phyloP scores from a whole-genome alignment of 2,888 invertebrate species.

The Parnassius orleans region DNA sequence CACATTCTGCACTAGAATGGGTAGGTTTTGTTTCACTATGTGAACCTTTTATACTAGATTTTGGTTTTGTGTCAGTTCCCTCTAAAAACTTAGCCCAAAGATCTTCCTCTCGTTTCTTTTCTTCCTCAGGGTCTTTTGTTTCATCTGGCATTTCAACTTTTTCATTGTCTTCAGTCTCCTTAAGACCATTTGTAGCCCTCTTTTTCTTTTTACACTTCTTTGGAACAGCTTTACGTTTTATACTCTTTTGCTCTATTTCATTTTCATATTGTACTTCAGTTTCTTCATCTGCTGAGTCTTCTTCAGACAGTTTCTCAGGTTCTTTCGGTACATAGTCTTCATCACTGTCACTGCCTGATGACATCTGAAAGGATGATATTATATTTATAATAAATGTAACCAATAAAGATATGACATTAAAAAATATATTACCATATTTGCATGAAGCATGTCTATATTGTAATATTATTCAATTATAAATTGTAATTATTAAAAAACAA shows the following conservation, averaged over 20 bases:
- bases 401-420: background rate
- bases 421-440: background rate
- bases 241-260: constrained; percentile 57
- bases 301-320: constrained; percentile 84
- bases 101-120: constrained; percentile 87
- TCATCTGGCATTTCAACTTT: constrained; percentile 46
- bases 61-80: constrained; percentile 81
- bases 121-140: constrained; percentile 76
- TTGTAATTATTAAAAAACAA: too few relatives aligned
- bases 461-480: too few relatives aligned
- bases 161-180: constrained; percentile 36
- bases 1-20: constrained; percentile 11
- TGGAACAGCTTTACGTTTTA: constrained; percentile 54
- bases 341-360: constrained; percentile 88
- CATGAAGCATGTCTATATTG: too few relatives aligned
- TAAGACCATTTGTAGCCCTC: constrained; percentile 41
- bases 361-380: constrained; percentile 52
- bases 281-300: constrained; percentile 83
- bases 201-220: constrained; percentile 53
- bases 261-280: constrained; percentile 80
- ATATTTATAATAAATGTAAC: background rate
- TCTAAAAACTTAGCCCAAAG: constrained; percentile 90
- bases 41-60: constrained; percentile 33
- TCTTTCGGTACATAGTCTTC: constrained; percentile 88
- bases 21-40: constrained; percentile 38